Base-by-base conservation (phyloP, 2,797 vertebrate genomes). In the Phoeniculus purpureus region DNA sequence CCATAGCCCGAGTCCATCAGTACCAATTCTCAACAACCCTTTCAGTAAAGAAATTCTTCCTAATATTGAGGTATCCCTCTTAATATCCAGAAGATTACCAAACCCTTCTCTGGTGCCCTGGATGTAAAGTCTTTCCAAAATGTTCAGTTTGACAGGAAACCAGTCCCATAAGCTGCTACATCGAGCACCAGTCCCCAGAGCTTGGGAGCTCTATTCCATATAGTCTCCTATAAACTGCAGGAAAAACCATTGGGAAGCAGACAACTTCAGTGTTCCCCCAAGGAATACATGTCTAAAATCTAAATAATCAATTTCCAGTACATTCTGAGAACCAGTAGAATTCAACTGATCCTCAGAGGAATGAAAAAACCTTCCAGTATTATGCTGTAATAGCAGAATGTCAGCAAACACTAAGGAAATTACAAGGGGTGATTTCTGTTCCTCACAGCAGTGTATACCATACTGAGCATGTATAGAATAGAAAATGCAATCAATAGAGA, bases 401-500 rank as follows among this genome's bases (percentile, higher is more conserved):
- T 62, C 80, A 83, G 82, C 48, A 83, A 90, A 83, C 60, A 52
- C 62, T 67, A 59, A 73, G 61, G 47, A 77, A 84, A 84, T 54
- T 50, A 65, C 62, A 73, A 54, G 77, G 60, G 40, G n/a, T 27
- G 32, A 87, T 67, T 87, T 76, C 70, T 80, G 29, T 37, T 58
- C 72, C 71, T 81, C 37, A 54, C 75, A 37, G 56, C 17, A 59
- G 22, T 22, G 14, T 47, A 32, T 12, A 51, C 54, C 51, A 40
- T 82, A 90, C 70, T 0, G 3, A 79, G 59, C 66, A 80, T 31
- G 43, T 66, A 76, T 67, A 71, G 64, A 80, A 80, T 31, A 76
- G 54, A 83, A 76, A 87, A 84, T 31, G 29, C 62, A 76, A 90
- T 83, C 79, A 80, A 75, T 90, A 76, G 21, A 52, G 59, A 61